Percentiles rank a stretch among this genome's conserved stretches.
phyloP scores from a whole-genome alignment of 2,797 vertebrate genomes.

The Mallotus villosus region DNA sequence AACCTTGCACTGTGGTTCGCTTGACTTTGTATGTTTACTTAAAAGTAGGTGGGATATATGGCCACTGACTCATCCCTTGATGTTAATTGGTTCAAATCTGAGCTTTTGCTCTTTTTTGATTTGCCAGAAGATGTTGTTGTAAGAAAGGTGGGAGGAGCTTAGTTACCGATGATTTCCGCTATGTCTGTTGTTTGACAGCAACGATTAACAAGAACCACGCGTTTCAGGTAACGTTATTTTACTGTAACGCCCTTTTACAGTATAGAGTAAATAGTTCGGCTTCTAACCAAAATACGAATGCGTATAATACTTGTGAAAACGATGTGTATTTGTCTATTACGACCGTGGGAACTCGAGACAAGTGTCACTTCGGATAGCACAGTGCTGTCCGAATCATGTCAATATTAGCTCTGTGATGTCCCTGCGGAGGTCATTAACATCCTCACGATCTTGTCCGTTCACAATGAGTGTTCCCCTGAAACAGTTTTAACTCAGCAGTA shows the following conservation, averaged over 20 bases:
- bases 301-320: too few species aligned
- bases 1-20: constrained; percentile 2
- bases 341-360: not conserved
- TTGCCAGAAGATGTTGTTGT: constrained; percentile 32
- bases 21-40: constrained; percentile 27
- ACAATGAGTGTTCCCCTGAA: too few species aligned
- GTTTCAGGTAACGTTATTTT: constrained; percentile 58
- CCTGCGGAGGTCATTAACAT: constrained; percentile 22
- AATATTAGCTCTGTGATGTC: constrained; percentile 1
- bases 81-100: constrained; percentile 39
- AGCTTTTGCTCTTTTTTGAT: constrained; percentile 25
- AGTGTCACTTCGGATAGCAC: constrained; percentile 3
- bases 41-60: constrained; percentile 14
- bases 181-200: constrained; percentile 53
- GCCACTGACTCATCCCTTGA: accelerated
- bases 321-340: not conserved
- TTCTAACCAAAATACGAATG: not conserved
- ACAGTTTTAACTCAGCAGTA: not conserved
- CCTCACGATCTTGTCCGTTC: not conserved
- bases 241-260: constrained; percentile 5
- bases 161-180: constrained; percentile 45
- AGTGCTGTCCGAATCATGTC: constrained; percentile 5
- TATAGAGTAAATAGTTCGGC: not conserved
- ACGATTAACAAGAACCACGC: constrained; percentile 55
- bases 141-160: constrained; percentile 39